phyloP scores from a whole-genome alignment of 2,797 vertebrate species.

The Spinus pinus region DNA sequence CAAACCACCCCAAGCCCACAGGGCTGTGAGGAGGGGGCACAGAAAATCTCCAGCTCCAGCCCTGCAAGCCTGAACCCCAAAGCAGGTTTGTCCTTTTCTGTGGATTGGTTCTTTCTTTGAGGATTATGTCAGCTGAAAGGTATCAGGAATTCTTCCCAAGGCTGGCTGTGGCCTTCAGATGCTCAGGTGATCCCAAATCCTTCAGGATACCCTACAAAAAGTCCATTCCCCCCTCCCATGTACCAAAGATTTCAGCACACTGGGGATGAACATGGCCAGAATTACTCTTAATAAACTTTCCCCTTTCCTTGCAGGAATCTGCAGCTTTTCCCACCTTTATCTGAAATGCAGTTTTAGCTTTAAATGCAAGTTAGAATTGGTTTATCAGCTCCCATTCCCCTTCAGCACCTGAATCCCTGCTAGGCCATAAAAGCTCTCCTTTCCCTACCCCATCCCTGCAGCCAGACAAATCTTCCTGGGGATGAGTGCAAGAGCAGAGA shows the following conservation, averaged over 20 bases:
- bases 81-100: background rate
- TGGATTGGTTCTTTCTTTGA: background rate
- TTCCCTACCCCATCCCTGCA: background rate
- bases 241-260: background rate
- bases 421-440: background rate
- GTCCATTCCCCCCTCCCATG: background rate
- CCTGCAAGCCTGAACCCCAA: background rate
- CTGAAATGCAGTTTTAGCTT: background rate
- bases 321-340: background rate
- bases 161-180: background rate
- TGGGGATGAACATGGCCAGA: background rate
- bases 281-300: background rate
- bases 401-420: background rate
- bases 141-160: background rate
- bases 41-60: background rate
- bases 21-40: background rate
- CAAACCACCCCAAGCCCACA: background rate
- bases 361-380: background rate
- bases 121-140: rapidly evolving
- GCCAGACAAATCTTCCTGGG: background rate
- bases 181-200: background rate
- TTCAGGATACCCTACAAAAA: background rate
- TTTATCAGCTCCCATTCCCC: background rate
- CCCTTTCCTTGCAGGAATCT: background rate
- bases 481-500: background rate